phyloP scores from a whole-genome alignment of 1,140 invertebrate genomes.

The Megalopta genalis region DNA sequence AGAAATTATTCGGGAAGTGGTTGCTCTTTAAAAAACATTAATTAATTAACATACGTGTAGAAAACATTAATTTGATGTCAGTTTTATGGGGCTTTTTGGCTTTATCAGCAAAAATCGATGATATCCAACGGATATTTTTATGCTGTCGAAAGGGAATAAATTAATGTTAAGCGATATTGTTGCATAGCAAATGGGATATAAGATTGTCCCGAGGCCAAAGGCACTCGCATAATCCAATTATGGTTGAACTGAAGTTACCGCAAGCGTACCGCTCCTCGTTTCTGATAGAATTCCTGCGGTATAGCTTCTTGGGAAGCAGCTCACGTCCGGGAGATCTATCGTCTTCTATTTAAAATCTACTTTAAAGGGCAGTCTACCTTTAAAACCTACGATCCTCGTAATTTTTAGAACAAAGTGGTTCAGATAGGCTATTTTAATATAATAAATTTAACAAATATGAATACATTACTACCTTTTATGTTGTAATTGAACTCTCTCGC shows the following conservation, averaged over 20 bases:
- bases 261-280: background rate
- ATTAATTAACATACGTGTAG: too few relatives aligned
- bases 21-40: too few relatives aligned
- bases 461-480: too few relatives aligned
- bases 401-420: too few relatives aligned
- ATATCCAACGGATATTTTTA: too few relatives aligned
- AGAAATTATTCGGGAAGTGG: too few relatives aligned
- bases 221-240: background rate
- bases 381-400: background rate
- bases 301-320: background rate
- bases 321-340: background rate
- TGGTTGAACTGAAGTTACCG: background rate
- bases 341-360: background rate
- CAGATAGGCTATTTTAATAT: too few relatives aligned
- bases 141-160: background rate
- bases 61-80: too few relatives aligned
- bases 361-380: background rate
- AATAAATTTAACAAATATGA: background rate
- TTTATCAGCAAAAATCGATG: too few relatives aligned
- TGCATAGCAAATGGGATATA: background rate
- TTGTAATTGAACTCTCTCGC: too few relatives aligned
- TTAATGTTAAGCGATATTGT: background rate
- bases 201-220: background rate
- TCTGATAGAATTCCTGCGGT: background rate
- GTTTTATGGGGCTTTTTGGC: too few relatives aligned